Conservation (phyloP, 92 coral and sea anemone species). For the Blastomussa wellsi region DNA sequence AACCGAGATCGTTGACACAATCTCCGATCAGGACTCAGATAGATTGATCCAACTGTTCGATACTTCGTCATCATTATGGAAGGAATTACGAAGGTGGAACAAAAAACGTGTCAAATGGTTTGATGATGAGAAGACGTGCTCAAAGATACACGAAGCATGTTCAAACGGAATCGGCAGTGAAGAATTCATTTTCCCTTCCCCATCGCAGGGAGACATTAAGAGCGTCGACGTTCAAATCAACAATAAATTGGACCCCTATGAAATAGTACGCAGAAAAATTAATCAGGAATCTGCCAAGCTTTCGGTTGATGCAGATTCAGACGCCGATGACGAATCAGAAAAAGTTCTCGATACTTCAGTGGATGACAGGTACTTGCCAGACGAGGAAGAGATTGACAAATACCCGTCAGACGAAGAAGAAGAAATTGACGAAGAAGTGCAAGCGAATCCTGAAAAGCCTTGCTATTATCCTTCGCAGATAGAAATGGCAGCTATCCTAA, state of each 20-base stretch:
- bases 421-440: conserved; percentile 17
- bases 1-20: conserved; percentile 19
- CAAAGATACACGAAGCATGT: not conserved
- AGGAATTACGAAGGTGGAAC: not conserved
- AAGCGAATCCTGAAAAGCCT: conserved; percentile 41
- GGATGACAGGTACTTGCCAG: conserved; percentile 16
- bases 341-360: not conserved
- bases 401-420: conserved; percentile 40
- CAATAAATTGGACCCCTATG: conserved; percentile 12
- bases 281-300: not conserved
- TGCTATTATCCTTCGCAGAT: conserved; percentile 57
- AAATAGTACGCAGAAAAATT: conserved; percentile 18
- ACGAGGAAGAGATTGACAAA: conserved; percentile 36
- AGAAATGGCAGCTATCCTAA: conserved; percentile 56
- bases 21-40: not conserved
- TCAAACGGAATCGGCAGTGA: not conserved
- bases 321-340: not conserved
- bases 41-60: conserved; percentile 3
- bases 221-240: conserved; percentile 17
- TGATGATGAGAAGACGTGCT: not conserved
- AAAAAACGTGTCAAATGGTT: conserved; percentile 22
- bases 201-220: conserved; percentile 2
- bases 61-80: not conserved
- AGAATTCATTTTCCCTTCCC: not conserved
- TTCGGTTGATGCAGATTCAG: not conserved